Base-by-base conservation (phyloP, 92 coral and sea anemone species). In the Phenganax marumi region DNA sequence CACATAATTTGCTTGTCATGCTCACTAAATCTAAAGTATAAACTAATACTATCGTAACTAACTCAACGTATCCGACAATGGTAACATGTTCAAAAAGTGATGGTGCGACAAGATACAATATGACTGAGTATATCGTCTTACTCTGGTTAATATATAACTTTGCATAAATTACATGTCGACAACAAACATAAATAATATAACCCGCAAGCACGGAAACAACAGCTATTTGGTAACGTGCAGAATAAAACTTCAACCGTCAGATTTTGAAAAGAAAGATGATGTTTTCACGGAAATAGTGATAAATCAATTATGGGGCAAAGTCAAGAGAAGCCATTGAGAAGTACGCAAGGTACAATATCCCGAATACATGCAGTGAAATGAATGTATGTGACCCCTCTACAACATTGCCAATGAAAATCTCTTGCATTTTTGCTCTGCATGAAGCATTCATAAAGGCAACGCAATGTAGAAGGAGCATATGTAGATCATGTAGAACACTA, bases 281-380 rank as follows among this genome's bases (percentile, higher is more conserved):
- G 50, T 46, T n/a, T 75, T 53, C 50, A 53, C 43, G 65, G 65
- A 55, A 21, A 21, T 54, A 22, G 80, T 25, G 43, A 22, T 0
- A 17, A 0, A 13, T 33, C 24, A 54, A 75, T 22, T 14, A 75
- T 75, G 80, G 80, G 80, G 33, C 80, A 75, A 75, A 75, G 80
- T 75, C 80, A 75, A 55, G 80, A 75, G 66, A 75, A 75, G 78
- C 61, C 51, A n/a, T 56, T 65, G 6, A 53, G 62, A 53, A 75
- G 33, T 39, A 10, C 80, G 0, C 80, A 24, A 75, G 80, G 80
- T 75, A 73, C 19, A n/a, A 46, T 33, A 70, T 47, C 24, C 48
- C 24, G 13, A 47, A 10, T 70, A 10, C 53, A 46, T 46, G 24
- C 23, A 18, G 13, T 4, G 76, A 70, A 18, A 33, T 43, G 21